Base-by-base conservation (phyloP, 2,797 vertebrate genomes). In the Leptodactylus fallax region DNA sequence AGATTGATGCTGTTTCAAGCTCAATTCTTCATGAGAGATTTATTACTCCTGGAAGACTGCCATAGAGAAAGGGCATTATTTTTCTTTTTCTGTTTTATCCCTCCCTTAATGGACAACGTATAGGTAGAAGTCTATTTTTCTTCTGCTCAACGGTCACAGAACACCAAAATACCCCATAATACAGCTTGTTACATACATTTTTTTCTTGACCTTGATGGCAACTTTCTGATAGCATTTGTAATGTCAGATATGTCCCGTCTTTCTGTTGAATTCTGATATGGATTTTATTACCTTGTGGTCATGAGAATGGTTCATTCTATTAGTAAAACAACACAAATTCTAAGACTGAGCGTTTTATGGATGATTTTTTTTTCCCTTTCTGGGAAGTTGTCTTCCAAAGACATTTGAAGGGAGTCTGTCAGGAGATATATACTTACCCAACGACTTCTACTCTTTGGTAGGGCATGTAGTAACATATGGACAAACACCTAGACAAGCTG, bases 11-110 rank as follows among this genome's bases (percentile, higher is more conserved):
- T 61, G 85, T 79, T 89, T 89, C 88, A 83, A 67, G 61, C 85
- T 83, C 88, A 86, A 83, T 89, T 87, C 81, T 87, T 89, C 85
- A 89, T 58, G 51, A 72, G 85, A 89, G 88, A 89, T 89, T 89
- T 86, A 89, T 89, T 86, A 56, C 76, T 61, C 63, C 74, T 89
- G 88, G 88, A 82, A 78, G 45, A 23, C 74, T 79, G 88, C 80
- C 85, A 89, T 47, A 71, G 23, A 83, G 51, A 79, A 81, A 89
- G 88, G 84, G n/a, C 74, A 89, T 79, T 87, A 74, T 89, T 69
- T 83, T 81, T 77, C 27, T 83, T 84, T 87, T 79, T 63, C 36
- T 85, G 83, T 85, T 80, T 79, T 80, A 84, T 88, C 63, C 82
- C 63, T 85, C 78, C 65, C 76, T 84, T 83, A 85, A 88, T 88